These are phyloP conservation scores for Palythoa grandis DNA, from an alignment of 92 coral and sea anemone genomes.

Conservation along the genomic window DNA sequence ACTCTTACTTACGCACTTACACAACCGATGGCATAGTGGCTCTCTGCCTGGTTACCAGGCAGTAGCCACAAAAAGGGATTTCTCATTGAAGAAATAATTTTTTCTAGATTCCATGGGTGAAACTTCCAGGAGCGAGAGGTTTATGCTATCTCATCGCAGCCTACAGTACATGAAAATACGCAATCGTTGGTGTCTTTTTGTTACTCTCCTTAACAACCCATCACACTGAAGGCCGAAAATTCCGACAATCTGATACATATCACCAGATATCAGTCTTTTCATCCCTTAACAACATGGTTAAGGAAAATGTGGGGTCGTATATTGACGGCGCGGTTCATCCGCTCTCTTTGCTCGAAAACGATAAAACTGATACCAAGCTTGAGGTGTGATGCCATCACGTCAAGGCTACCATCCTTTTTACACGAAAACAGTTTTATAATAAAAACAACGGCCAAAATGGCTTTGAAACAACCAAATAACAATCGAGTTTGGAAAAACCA, in stretches of 20 bases:
- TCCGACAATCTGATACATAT: conserved; percentile 53
- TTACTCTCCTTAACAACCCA: conserved; percentile 74
- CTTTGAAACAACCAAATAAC: too few species aligned
- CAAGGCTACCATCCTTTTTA: background rate
- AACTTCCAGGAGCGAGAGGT: background rate
- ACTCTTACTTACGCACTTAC: too few species aligned
- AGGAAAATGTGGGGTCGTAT: background rate
- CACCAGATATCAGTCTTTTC: conserved; percentile 51
- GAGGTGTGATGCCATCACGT: background rate
- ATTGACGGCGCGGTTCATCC: background rate
- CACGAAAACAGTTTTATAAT: too few species aligned
- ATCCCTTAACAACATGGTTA: conserved; percentile 51
- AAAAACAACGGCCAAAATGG: too few species aligned
- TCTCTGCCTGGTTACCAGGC: too few species aligned
- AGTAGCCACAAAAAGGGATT: too few species aligned
- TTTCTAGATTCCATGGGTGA: background rate
- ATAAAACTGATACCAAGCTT: background rate
- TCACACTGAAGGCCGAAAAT: conserved; percentile 55
- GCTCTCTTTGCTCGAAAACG: background rate
- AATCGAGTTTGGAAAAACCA: too few species aligned
- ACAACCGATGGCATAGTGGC: too few species aligned
- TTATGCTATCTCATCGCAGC: background rate
- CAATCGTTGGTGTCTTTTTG: conserved; percentile 72
- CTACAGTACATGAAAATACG: conserved; percentile 34
- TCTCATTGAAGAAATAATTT: background rate